Evolutionary conservation across 2,888 invertebrate genomes (phyloP).

Genomic region (Nephrocerus scutellatus): DNA sequence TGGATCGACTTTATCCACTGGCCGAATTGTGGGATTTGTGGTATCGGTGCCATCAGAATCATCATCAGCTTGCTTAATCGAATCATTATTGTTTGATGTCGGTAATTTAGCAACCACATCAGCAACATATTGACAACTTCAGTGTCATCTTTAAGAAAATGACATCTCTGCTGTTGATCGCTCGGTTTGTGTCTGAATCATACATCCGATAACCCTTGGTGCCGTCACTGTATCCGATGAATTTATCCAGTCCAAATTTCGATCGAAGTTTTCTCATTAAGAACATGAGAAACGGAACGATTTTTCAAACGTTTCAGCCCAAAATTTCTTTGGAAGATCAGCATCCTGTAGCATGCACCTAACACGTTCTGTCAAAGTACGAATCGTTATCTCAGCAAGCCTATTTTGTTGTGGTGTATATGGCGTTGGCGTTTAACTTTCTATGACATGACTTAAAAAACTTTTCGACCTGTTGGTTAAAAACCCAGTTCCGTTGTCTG

Average conservation of each 20-base stretch:
- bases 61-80: too few species aligned
- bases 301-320: conserved; percentile 30
- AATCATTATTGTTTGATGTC: too few species aligned
- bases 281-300: not conserved
- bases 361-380: conserved; percentile 25
- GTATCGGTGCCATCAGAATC: too few species aligned
- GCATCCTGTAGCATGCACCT: conserved; percentile 25
- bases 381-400: conserved; percentile 27
- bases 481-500: too few species aligned
- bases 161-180: conserved; percentile 1
- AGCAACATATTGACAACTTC: too few species aligned
- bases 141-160: not conserved
- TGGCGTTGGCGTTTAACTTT: conserved; percentile 6
- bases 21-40: too few species aligned
- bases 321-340: conserved; percentile 17
- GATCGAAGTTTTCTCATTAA: conserved; percentile 24
- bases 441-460: conserved; percentile 18
- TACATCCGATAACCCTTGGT: conserved; percentile 1
- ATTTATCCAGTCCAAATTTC: conserved; percentile 4
- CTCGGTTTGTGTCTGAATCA: not conserved
- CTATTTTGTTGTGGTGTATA: conserved; percentile 10
- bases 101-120: too few species aligned
- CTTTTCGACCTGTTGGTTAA: too few species aligned
- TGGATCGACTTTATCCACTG: too few species aligned
- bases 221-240: conserved; percentile 1